Conservation (phyloP, 2,797 vertebrate genomes). For the Scomberomorus guttatus region DNA sequence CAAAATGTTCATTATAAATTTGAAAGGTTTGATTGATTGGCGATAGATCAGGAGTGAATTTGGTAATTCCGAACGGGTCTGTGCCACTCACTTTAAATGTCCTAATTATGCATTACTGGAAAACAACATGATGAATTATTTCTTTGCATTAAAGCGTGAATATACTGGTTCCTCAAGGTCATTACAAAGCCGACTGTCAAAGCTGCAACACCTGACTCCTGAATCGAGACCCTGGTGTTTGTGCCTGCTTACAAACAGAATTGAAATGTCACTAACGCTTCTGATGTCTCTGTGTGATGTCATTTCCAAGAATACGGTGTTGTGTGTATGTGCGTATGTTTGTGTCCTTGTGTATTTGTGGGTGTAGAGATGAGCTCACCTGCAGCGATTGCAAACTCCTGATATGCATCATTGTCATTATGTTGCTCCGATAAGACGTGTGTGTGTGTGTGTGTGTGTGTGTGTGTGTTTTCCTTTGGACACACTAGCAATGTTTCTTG, state of each 20-base stretch:
- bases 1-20: not conserved
- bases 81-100: not conserved
- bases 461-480: conserved; percentile 7
- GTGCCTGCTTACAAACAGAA: conserved; percentile 24
- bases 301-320: conserved; percentile 17
- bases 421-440: not conserved
- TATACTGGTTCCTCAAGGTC: conserved; percentile 32
- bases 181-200: conserved; percentile 9
- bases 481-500: not conserved
- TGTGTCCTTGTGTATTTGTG: conserved; percentile 12
- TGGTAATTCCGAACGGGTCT: not conserved
- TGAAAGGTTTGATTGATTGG: not conserved
- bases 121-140: not conserved
- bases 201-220: not conserved
- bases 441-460: not conserved
- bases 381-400: not conserved
- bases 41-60: not conserved
- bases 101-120: not conserved
- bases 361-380: conserved; percentile 23
- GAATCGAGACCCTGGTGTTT: conserved; percentile 24
- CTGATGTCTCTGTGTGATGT: conserved; percentile 42
- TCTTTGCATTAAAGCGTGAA: not conserved
- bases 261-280: conserved; percentile 63
- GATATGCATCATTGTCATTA: not conserved
- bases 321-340: not conserved